Conservation (phyloP, 2,888 invertebrate species). For the Carabus problematicus region DNA sequence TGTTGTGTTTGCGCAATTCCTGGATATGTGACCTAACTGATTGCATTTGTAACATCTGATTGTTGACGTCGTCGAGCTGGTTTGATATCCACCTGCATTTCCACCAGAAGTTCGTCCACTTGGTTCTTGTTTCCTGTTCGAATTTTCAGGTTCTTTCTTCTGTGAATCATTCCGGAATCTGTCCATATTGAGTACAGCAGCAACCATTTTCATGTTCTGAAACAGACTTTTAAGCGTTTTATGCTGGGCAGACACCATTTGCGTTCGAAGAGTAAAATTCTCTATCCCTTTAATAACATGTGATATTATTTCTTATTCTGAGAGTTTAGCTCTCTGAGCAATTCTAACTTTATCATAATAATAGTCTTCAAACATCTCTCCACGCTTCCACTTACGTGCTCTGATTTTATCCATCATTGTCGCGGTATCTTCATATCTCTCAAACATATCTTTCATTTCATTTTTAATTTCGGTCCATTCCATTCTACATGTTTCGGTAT, state of each 20-base stretch:
- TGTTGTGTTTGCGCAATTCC: not conserved
- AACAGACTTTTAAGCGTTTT: no score
- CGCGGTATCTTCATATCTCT: slow-evolving; percentile 11
- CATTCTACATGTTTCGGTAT: not conserved
- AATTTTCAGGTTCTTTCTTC: no score
- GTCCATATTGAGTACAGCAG: not conserved
- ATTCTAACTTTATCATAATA: slow-evolving; percentile 21
- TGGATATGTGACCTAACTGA: not conserved
- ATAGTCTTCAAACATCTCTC: slow-evolving; percentile 20
- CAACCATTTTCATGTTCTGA: slow-evolving; percentile 6
- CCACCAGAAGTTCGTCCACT: not conserved
- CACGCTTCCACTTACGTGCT: slow-evolving; percentile 11
- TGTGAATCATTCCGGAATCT: slow-evolving; percentile 7
- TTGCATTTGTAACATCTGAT: slow-evolving; percentile 6
- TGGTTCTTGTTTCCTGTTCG: no score
- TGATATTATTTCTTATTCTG: slow-evolving; percentile 12
- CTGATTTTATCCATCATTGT: slow-evolving; percentile 17
- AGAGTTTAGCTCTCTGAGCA: slow-evolving; percentile 17
- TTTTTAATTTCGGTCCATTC: slow-evolving; percentile 4
- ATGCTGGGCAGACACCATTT: no score
- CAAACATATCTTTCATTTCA: slow-evolving; percentile 19
- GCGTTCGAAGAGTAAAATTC: no score
- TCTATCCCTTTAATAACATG: slow-evolving; percentile 19
- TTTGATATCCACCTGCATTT: not conserved
- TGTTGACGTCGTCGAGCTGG: not conserved